phyloP scores from a whole-genome alignment of 2,797 vertebrate genomes.

The Cephalopachus bancanus region DNA sequence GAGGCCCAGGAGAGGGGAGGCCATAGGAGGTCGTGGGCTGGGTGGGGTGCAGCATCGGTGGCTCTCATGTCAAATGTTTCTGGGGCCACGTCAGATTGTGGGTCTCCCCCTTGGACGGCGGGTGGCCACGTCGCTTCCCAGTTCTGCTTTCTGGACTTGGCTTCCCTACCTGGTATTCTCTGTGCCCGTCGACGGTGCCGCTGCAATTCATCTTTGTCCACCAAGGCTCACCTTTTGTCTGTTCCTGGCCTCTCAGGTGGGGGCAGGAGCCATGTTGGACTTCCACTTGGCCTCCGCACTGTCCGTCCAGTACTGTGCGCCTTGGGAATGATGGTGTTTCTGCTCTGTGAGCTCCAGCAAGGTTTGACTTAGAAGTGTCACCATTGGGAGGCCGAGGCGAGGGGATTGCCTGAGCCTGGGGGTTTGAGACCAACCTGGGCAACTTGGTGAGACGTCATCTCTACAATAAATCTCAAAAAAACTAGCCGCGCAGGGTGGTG shows the following conservation, averaged over 20 bases:
- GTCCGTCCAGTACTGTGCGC: fast-evolving
- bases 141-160: not conserved
- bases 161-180: fast-evolving
- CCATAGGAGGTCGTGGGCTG: fast-evolving
- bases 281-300: too few species aligned
- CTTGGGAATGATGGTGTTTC: fast-evolving
- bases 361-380: not conserved
- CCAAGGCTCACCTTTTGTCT: fast-evolving
- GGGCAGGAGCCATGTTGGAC: fast-evolving
- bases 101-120: fast-evolving
- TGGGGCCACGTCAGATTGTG: too few species aligned
- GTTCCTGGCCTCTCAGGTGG: not conserved
- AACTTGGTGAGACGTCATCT: too few species aligned
- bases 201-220: fast-evolving
- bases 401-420: too few species aligned
- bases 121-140: fast-evolving
- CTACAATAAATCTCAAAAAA: too few species aligned
- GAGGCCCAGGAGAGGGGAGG: not conserved
- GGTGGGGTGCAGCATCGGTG: fast-evolving
- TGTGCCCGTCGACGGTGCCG: fast-evolving
- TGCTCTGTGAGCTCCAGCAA: not conserved
- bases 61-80: fast-evolving
- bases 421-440: too few species aligned
- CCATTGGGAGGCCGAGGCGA: too few species aligned
- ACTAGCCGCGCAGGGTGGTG: too few species aligned